A percentile compares a stretch with the other conserved stretches of the same genome.
phyloP scores from a whole-genome alignment of 1,140 invertebrate species.

The Drosophila ohnishii region DNA sequence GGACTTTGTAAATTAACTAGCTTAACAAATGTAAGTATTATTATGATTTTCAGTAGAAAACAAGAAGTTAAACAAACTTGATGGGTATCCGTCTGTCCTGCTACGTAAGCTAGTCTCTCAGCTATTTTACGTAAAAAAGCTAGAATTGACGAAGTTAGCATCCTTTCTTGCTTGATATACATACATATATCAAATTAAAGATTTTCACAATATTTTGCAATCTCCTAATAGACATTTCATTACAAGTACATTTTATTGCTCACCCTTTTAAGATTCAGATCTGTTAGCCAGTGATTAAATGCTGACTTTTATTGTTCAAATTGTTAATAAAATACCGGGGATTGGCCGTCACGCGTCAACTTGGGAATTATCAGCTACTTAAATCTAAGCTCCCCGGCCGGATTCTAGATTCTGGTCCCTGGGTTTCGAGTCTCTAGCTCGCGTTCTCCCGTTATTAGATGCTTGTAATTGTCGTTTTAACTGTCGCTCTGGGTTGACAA shows the following conservation, averaged over 20 bases:
- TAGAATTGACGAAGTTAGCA: background rate
- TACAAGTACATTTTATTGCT: background rate
- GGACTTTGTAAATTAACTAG: no score
- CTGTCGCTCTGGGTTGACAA: conserved; percentile 37
- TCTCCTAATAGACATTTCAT: background rate
- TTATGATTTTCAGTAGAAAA: no score
- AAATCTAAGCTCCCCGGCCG: conserved; percentile 37
- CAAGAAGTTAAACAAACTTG: no score
- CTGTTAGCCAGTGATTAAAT: conserved; percentile 12
- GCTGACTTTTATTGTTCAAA: conserved; percentile 38
- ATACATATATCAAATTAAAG: background rate
- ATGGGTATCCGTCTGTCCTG: no score
- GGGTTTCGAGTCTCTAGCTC: background rate
- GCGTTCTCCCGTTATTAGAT: conserved; percentile 31
- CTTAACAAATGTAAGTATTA: no score
- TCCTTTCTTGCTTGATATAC: background rate
- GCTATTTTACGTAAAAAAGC: background rate
- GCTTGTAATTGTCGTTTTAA: conserved; percentile 51
- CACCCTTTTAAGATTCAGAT: conserved; percentile 4
- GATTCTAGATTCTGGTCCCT: conserved; percentile 8
- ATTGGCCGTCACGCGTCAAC: conserved; percentile 53
- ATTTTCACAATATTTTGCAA: background rate
- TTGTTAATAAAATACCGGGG: conserved; percentile 51
- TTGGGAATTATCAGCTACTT: conserved; percentile 55
- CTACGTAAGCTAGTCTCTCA: background rate